phyloP scores from a whole-genome alignment of 1,140 invertebrate genomes.

The Trichogramma pretiosum region DNA sequence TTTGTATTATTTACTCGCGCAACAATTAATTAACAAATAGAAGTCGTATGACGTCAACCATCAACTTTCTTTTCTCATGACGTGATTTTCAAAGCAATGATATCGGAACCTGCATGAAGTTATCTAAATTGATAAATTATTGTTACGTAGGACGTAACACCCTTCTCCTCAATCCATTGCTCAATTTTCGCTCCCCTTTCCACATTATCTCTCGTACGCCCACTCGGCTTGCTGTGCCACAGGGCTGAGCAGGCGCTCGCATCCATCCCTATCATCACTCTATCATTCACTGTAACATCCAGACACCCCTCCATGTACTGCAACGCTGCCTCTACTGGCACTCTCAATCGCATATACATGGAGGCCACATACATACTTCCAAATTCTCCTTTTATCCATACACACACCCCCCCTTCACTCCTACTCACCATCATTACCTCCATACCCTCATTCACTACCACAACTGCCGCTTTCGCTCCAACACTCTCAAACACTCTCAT shows the following conservation, averaged over 20 bases:
- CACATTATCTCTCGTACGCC: too few relatives aligned
- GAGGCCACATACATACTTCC: conserved; percentile 12
- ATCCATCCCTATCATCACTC: too few relatives aligned
- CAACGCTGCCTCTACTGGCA: conserved; percentile 2
- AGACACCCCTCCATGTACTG: conserved; percentile 19
- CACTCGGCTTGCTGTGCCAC: conserved; percentile 10
- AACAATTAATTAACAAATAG: too few relatives aligned
- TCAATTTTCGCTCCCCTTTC: not conserved
- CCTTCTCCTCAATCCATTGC: not conserved
- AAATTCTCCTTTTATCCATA: conserved; percentile 14
- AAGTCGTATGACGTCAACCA: too few relatives aligned
- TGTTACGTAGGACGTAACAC: too few relatives aligned
- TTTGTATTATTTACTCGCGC: too few relatives aligned
- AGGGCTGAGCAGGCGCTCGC: conserved; percentile 15
- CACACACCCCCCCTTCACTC: conserved; percentile 10
- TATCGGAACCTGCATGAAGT: too few relatives aligned
- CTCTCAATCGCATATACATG: conserved; percentile 5
- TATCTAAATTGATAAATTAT: too few relatives aligned
- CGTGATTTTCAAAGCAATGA: too few relatives aligned
- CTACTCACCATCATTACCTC: conserved; percentile 7
- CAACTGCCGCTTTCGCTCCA: not conserved
- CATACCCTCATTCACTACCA: not conserved
- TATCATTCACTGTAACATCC: too few relatives aligned
- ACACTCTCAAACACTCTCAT: too few relatives aligned
- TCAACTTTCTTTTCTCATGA: too few relatives aligned